These are phyloP conservation scores for Arion vulgaris DNA, from an alignment of 1,140 invertebrate species.

Conservation along the genomic window DNA sequence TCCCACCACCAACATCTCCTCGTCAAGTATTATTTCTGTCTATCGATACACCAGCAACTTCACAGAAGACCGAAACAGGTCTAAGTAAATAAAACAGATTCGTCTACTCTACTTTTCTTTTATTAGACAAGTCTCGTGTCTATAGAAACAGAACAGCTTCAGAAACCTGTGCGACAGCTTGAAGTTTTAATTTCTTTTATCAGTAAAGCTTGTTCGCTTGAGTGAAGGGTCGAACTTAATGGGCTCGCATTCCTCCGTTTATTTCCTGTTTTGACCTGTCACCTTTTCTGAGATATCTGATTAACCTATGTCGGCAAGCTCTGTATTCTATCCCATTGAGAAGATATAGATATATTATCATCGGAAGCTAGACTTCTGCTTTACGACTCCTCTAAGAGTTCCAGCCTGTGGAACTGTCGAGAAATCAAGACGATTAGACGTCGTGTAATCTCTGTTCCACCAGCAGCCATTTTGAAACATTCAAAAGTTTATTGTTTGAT, in stretches of 20 bases:
- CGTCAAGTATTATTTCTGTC: too few relatives aligned
- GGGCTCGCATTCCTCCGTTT: not conserved
- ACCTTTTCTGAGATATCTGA: not conserved
- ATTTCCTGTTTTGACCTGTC: not conserved
- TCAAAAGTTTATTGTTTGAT: too few relatives aligned
- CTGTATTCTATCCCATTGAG: not conserved
- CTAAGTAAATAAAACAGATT: too few relatives aligned
- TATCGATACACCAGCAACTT: too few relatives aligned
- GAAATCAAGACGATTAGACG: too few relatives aligned
- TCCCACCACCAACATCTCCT: too few relatives aligned
- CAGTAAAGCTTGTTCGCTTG: not conserved
- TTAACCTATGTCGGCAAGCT: not conserved
- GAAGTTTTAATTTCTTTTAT: slow-evolving; percentile 5
- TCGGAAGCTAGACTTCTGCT: not conserved
- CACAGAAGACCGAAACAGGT: too few relatives aligned
- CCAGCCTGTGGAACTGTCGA: not conserved
- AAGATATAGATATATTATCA: not conserved
- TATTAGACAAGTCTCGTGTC: not conserved
- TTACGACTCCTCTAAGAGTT: not conserved
- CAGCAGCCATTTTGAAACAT: too few relatives aligned
- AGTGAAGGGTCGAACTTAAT: not conserved
- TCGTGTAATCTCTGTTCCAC: too few relatives aligned
- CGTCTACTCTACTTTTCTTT: not conserved
- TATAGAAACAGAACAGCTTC: not conserved
- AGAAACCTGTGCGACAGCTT: not conserved